Base-by-base conservation (phyloP, 23 tunicate species). In the Halocynthia roretzi region DNA sequence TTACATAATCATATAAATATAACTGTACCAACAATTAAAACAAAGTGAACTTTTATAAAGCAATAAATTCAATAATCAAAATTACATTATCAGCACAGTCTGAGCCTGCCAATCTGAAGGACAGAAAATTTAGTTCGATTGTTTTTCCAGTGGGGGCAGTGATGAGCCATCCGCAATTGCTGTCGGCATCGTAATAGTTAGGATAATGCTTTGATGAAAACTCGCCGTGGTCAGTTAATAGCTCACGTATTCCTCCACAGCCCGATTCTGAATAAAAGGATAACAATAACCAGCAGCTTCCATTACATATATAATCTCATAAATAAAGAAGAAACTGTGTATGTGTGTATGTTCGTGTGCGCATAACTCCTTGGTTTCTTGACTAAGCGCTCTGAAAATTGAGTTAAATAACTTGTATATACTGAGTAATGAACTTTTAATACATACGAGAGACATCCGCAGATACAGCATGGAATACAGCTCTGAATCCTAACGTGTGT, bases 171-270 rank as follows among this genome's bases (percentile, higher is more conserved):
- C 5, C 70, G 31, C 70, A 65, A 10, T 15, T 11, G 31, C 70
- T 65, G 31, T 65, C 5, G 48, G 31, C 10, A 15, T 65, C 31
- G 19, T 65, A 65, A 65, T 65, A 65, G 19, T 48, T 15, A 9
- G 70, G 70, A 65, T 65, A 65, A 15, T 65, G 22, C 19, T 20
- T 65, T 9, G 70, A 65, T 15, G 70, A 9, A 65, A 65, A 65
- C 31, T 9, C 31, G 22, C 70, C 70, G 31, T 15, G 10, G 19
- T 65, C 70, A 9, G 22, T 9, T 20, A 8, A 5, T 15, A 65
- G 19, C 31, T 65, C 70, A 8, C 19, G n/a, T 20, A 65, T 15
- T 65, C 70, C 70, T 65, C 70, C 70, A 15, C 70, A 65, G 19
- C 70, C 70, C 10, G 70, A 65, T 65, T 65, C 70, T 65, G 19